Conservation (phyloP, 1,140 invertebrate species). For the Trichonephila inaurata region DNA sequence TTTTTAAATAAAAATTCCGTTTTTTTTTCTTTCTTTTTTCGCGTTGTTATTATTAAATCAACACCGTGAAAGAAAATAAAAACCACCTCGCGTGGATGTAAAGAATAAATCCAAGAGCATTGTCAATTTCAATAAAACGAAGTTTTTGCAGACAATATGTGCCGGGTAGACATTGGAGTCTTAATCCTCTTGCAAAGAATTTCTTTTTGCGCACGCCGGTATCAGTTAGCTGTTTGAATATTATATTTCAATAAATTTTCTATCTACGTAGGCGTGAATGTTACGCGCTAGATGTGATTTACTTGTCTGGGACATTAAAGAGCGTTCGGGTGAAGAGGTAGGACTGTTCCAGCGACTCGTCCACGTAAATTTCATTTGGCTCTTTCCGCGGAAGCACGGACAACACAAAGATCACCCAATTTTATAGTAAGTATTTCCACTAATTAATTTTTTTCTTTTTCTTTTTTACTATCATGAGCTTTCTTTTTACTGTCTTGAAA, state of each 20-base stretch:
- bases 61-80: neutral
- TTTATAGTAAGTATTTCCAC: neutral
- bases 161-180: neutral
- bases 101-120: neutral
- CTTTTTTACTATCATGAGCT: neutral
- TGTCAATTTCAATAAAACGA: neutral
- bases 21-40: neutral
- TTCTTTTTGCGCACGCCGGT: neutral
- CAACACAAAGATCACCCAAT: neutral
- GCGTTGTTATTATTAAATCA: neutral
- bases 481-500: neutral
- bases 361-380: too few species aligned
- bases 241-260: neutral
- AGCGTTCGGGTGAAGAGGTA: neutral
- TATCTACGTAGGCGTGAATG: neutral
- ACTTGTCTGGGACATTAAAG: neutral
- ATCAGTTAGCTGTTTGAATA: neutral
- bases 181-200: neutral
- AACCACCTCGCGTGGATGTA: neutral
- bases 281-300: neutral
- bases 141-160: neutral
- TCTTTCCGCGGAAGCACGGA: too few species aligned
- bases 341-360: neutral
- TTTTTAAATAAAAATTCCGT: too few species aligned
- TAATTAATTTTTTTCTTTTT: neutral